phyloP scores from a whole-genome alignment of 2,113 vertebrate species.

The Poeciliopsis occidentalis region DNA sequence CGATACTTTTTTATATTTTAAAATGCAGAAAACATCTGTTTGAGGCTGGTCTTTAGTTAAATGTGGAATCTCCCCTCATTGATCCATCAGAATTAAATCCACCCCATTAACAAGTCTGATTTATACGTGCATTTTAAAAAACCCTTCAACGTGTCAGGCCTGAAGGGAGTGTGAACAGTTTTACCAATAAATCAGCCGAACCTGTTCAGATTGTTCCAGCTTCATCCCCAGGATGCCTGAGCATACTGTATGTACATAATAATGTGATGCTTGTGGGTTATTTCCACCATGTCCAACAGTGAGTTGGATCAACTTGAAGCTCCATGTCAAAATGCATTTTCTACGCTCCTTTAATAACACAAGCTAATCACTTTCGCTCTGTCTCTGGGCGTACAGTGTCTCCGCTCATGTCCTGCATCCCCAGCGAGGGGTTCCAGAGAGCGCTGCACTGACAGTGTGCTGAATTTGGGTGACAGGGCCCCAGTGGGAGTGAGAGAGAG shows the following conservation, averaged over 20 bases:
- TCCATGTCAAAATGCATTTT: slow-evolving; percentile 65
- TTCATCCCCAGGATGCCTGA: slow-evolving; percentile 5
- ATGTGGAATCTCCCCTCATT: not conserved
- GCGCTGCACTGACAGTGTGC: slow-evolving; percentile 57
- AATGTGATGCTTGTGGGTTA: slow-evolving; percentile 35
- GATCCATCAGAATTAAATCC: not conserved
- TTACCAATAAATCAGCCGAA: slow-evolving; percentile 10
- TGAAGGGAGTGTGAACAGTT: slow-evolving; percentile 10
- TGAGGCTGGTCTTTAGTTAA: too few species aligned
- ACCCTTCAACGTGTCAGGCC: not conserved
- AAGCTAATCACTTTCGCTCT: slow-evolving; percentile 69
- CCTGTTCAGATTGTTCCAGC: slow-evolving; percentile 11
- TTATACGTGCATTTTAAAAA: not conserved
- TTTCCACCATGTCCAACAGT: slow-evolving; percentile 43
- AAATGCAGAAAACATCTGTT: too few species aligned
- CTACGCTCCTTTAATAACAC: slow-evolving; percentile 64
- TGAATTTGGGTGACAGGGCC: slow-evolving; percentile 79
- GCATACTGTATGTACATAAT: slow-evolving; percentile 31
- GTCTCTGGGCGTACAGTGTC: slow-evolving; percentile 59
- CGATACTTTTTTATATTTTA: too few species aligned
- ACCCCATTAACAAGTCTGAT: not conserved
- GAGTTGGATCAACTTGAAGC: slow-evolving; percentile 50
- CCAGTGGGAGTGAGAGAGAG: slow-evolving; percentile 63
- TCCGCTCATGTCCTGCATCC: slow-evolving; percentile 50
- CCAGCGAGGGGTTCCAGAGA: slow-evolving; percentile 38